These are phyloP conservation scores for Peromyscus attwateri DNA, from an alignment of 2,797 vertebrate species.

Conservation along the genomic window DNA sequence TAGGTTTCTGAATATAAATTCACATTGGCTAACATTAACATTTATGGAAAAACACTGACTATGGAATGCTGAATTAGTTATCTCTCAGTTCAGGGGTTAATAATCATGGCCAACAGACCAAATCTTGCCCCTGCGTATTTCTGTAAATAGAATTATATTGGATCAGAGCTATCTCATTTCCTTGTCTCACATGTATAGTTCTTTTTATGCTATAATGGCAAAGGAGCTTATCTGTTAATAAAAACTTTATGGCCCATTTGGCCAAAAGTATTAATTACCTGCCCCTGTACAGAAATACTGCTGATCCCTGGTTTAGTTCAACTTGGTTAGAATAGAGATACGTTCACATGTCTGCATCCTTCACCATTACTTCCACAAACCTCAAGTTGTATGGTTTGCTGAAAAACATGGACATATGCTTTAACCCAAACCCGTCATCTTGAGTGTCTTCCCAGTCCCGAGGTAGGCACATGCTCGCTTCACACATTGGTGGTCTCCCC, in stretches of 20 bases:
- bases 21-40: conserved; percentile 6
- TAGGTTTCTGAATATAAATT: conserved; percentile 42
- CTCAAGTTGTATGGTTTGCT: conserved; percentile 3
- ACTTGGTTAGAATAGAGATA: not conserved
- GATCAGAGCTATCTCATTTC: not conserved
- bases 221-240: not conserved
- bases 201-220: not conserved
- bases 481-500: not conserved
- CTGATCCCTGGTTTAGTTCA: not conserved
- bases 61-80: conserved; percentile 11
- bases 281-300: too few relatives aligned
- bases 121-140: not conserved
- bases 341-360: not conserved
- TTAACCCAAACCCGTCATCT: not conserved
- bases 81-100: not conserved
- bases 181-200: not conserved
- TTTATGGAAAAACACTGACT: conserved; percentile 16
- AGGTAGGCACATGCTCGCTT: not conserved
- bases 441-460: not conserved
- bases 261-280: conserved; percentile 39
- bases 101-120: not conserved
- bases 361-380: not conserved
- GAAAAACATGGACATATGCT: not conserved
- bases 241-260: not conserved
- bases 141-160: conserved; percentile 24